These are phyloP conservation scores for Meiosimyza platycephala DNA, from an alignment of 2,888 invertebrate species.

Conservation along the genomic window DNA sequence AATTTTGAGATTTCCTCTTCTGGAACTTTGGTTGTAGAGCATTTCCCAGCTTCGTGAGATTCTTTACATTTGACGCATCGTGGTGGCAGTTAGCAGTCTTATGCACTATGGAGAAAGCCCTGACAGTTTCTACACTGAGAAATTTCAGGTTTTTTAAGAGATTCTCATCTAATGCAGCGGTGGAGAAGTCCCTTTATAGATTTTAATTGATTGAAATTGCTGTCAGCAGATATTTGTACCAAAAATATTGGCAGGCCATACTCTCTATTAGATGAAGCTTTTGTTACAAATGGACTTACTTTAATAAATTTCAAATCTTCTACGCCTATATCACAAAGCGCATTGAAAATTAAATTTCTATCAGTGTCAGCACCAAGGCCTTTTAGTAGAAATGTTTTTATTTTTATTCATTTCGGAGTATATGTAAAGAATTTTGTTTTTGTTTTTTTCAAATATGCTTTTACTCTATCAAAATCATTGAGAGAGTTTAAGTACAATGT, in stretches of 20 bases:
- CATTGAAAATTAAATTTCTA: background rate
- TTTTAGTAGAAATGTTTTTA: background rate
- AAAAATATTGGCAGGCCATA: conserved; percentile 26
- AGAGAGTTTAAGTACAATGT: too few species aligned
- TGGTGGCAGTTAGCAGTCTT: conserved; percentile 28
- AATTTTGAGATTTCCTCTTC: conserved; percentile 29
- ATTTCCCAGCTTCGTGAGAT: conserved; percentile 28
- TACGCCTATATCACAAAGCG: background rate
- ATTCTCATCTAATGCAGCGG: conserved; percentile 33
- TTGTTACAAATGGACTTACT: conserved; percentile 31
- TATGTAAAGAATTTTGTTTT: background rate
- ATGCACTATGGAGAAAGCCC: conserved; percentile 22
- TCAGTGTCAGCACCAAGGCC: background rate
- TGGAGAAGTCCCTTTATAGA: conserved; percentile 28
- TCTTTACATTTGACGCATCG: conserved; percentile 36
- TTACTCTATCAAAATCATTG: background rate
- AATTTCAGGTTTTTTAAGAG: conserved; percentile 30
- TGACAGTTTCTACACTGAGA: conserved; percentile 29
- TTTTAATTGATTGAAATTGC: conserved; percentile 35
- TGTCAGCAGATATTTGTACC: conserved; percentile 36
- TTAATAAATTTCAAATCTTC: conserved; percentile 31
- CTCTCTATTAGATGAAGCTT: conserved; percentile 19
- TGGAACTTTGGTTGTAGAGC: background rate
- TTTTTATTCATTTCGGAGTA: background rate
- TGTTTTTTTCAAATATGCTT: too few species aligned